Evolutionary conservation across 2,888 invertebrate genomes (phyloP).

Genomic region (Parochlus steinenii): DNA sequence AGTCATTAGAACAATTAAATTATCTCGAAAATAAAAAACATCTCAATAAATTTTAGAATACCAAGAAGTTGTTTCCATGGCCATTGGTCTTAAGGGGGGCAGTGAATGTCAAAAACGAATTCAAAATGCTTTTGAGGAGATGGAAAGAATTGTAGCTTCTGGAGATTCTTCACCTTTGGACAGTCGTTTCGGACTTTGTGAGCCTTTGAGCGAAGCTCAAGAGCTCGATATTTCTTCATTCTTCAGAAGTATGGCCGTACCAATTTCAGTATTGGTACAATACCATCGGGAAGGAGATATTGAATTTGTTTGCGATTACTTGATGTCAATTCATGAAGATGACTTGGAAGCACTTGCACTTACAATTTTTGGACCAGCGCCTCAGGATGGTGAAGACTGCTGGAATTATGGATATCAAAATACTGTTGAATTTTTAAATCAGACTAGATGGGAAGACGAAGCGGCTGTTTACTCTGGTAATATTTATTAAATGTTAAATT

Average conservation of each 20-base stretch:
- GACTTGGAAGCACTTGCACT: conserved; percentile 1
- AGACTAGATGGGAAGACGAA: conserved; percentile 2
- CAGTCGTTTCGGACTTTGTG: conserved; percentile 19
- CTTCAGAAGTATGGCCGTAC: conserved; percentile 22
- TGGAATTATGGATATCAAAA: neutral
- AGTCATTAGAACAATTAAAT: no score
- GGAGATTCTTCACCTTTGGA: neutral
- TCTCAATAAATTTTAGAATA: no score
- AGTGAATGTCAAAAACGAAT: conserved; percentile 23
- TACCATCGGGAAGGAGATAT: conserved; percentile 19
- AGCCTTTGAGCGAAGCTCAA: conserved; percentile 21
- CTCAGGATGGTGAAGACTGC: no score
- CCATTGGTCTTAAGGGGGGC: conserved; percentile 24
- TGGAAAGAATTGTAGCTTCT: conserved; percentile 6
- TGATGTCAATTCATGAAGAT: neutral
- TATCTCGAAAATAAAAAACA: no score
- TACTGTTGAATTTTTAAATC: neutral
- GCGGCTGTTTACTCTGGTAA: no score
- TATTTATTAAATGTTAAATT: no score
- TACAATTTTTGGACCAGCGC: no score
- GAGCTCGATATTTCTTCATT: conserved; percentile 24
- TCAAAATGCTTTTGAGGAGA: conserved; percentile 19
- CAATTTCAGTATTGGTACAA: conserved; percentile 23
- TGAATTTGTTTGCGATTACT: conserved; percentile 2
- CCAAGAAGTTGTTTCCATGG: conserved; percentile 25